Percentiles rank a stretch among this genome's conserved stretches.
phyloP scores from a whole-genome alignment of 2,113 vertebrate genomes.

The Todiramphus saurophagus region DNA sequence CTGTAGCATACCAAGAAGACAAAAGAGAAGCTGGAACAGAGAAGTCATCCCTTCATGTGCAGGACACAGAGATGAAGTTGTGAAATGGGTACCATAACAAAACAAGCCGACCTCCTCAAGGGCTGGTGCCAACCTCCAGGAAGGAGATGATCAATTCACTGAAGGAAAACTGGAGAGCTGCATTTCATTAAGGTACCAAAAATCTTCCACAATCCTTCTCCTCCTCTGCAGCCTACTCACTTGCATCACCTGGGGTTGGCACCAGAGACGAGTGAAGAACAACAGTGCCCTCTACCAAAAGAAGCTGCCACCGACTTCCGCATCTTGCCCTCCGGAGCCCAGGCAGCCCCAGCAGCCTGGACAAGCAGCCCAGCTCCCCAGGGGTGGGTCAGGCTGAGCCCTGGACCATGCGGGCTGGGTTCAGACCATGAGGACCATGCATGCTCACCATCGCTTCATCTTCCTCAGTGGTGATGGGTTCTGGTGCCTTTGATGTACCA shows the following conservation, averaged over 20 bases:
- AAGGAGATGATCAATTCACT: not conserved
- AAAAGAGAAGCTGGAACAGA: not conserved
- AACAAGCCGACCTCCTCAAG: not conserved
- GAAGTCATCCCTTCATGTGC: not conserved
- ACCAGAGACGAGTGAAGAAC: not conserved
- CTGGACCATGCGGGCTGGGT: rapidly evolving
- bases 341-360: not conserved
- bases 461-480: rapidly evolving
- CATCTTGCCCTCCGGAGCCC: rapidly evolving
- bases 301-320: not conserved
- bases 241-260: not conserved
- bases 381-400: not conserved
- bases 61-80: not conserved
- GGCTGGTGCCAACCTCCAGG: not conserved
- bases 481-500: not conserved
- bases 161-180: not conserved
- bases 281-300: slow-evolving; percentile 19
- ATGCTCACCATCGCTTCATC: not conserved
- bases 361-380: not conserved
- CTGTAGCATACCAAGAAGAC: not conserved
- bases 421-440: not conserved
- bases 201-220: not conserved
- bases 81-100: not conserved
- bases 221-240: not conserved
- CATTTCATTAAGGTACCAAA: not conserved